phyloP scores from a whole-genome alignment of 2,113 vertebrate genomes.

The Cyanoramphus novaezelandiae region DNA sequence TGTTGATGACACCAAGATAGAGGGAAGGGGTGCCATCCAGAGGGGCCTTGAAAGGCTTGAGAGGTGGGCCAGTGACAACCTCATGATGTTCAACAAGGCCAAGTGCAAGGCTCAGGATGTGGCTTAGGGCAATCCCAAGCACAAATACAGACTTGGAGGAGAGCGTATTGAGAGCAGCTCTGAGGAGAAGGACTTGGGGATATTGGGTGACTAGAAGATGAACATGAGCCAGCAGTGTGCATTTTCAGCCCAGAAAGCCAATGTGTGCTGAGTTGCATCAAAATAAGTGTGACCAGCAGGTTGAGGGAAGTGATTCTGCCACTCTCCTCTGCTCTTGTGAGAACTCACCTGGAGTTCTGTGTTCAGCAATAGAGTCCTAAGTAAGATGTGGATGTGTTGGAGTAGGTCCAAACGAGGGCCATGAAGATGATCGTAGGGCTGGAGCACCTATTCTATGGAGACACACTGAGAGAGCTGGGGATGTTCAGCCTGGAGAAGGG shows the following conservation, averaged over 20 bases:
- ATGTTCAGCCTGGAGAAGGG: neutral
- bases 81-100: neutral
- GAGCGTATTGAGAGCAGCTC: neutral
- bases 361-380: neutral
- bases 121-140: neutral
- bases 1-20: neutral
- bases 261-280: neutral
- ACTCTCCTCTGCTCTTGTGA: rapidly evolving
- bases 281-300: neutral
- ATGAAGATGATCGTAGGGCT: neutral
- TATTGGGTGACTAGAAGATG: neutral
- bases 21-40: neutral
- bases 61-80: neutral
- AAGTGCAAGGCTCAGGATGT: neutral
- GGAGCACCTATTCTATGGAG: neutral
- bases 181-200: neutral
- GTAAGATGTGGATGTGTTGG: neutral
- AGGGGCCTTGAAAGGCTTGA: neutral
- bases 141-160: neutral
- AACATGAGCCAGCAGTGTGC: neutral
- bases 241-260: neutral
- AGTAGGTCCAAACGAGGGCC: too few relatives aligned
- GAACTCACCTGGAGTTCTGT: neutral
- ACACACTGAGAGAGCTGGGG: neutral
- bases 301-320: rapidly evolving